Evolutionary conservation across 2,888 invertebrate species (phyloP), one percentile per base, ranked within the genome.

Genomic region (Eurois occulta): DNA sequence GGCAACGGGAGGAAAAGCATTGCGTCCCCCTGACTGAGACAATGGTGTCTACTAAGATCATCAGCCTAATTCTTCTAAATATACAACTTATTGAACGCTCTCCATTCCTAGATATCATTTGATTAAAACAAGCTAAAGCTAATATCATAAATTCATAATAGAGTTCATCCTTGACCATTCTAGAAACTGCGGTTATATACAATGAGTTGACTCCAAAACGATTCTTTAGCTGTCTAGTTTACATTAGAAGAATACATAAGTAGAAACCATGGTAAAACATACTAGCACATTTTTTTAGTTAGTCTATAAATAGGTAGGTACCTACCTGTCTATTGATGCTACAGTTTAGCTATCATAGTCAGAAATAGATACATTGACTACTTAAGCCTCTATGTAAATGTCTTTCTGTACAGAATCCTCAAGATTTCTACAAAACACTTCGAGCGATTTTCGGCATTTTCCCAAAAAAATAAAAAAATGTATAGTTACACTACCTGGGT

Each of bases 171-270:
- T 67, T 52, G 43, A 46, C 67, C 28, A 35, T 52, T 69, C 48
- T 69, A 65, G 69, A 66, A 66, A 60, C n/a, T 72, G 64, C 32
- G 48, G 67, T 71, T 68, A 68, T 71, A 78, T 58, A 67, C 73
- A 73, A 70, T 62, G 24, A 46, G n/a, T 55, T 24, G 62, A 62
- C 16, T 62, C 10, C 35, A 52, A 46, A 24, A 6, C 38, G 5
- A 35, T 52, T 71, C 13, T 24, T 28, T 55, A 28, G 16, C 18
- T 68, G 28, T 28, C 52, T 74, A 65, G 62, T 74, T 75, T 69
- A 80, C 75, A 75, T 65, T 69, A 66, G 38, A 60, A 72, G 55
- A 84, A 80, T 72, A 83, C 32, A 6, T 62, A 62, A 46, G 21
- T 73, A 52, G 21, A 24, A n/a, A 46, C 38, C 41, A 60, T 35